Conservation (phyloP, 2,797 vertebrate species). For the Poecilia velifera region DNA sequence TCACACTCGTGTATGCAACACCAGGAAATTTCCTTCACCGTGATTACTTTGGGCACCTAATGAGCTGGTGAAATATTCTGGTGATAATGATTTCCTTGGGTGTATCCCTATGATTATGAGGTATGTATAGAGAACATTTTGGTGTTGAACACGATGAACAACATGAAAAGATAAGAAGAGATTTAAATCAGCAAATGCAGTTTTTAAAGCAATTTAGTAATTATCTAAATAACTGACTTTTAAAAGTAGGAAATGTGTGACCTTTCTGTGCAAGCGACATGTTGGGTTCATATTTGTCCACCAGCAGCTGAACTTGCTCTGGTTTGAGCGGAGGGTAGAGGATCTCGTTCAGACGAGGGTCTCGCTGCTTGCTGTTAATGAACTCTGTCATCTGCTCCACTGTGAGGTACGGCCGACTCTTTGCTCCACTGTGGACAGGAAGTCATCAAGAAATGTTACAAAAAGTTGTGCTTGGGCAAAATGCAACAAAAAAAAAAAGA, state of each 20-base stretch:
- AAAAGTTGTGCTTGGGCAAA: neutral
- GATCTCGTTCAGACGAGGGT: constrained; percentile 96
- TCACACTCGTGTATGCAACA: neutral
- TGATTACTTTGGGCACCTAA: neutral
- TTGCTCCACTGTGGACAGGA: constrained; percentile 85
- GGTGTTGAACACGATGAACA: neutral
- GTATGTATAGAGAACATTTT: neutral
- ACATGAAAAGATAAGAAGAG: neutral
- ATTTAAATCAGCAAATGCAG: neutral
- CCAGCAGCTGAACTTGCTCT: constrained; percentile 93
- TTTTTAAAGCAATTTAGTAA: neutral
- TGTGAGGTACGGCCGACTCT: constrained; percentile 90
- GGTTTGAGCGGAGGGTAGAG: constrained; percentile 95
- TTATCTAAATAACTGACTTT: neutral
- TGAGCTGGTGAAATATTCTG: neutral
- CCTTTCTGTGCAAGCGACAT: constrained; percentile 89
- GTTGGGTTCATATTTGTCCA: constrained; percentile 96
- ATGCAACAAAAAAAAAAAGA: constrained; percentile 2
- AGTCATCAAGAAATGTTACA: neutral
- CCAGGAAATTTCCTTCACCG: neutral
- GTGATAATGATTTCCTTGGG: neutral
- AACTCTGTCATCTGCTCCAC: constrained; percentile 98
- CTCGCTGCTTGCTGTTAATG: constrained; percentile 93
- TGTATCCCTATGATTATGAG: neutral
- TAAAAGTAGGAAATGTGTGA: constrained; percentile 62